Percentiles rank a stretch among this genome's conserved stretches.
These are phyloP conservation scores for Pachypeltis micranthus DNA, from an alignment of 1,140 invertebrate species.

Conservation along the genomic window DNA sequence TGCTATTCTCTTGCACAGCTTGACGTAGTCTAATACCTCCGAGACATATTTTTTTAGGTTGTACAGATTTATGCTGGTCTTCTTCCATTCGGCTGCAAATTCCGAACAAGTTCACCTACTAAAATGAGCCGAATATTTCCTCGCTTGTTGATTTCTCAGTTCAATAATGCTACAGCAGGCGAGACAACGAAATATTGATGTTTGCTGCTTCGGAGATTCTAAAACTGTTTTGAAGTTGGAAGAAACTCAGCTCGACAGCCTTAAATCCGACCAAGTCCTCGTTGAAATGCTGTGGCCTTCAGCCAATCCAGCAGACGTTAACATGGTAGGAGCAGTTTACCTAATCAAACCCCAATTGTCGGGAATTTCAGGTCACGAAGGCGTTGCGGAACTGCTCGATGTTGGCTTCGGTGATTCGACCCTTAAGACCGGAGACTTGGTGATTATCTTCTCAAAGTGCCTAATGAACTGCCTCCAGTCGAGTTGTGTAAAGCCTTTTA, in stretches of 20 bases:
- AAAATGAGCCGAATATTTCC: too few relatives aligned
- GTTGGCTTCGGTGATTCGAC: constrained; percentile 52
- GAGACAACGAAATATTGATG: constrained; percentile 36
- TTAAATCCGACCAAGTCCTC: constrained; percentile 47
- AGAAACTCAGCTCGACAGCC: constrained; percentile 39
- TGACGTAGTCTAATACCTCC: too few relatives aligned
- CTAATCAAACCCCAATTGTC: constrained; percentile 78
- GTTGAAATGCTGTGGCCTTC: constrained; percentile 83
- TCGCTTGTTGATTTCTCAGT: too few relatives aligned
- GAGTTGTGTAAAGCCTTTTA: constrained; percentile 80
- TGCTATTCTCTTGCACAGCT: too few relatives aligned
- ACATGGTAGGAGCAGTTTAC: constrained; percentile 92
- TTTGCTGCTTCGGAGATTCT: constrained; percentile 68
- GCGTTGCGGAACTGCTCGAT: constrained; percentile 71
- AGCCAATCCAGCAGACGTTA: constrained; percentile 97
- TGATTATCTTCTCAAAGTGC: constrained; percentile 64
- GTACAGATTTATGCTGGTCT: too few relatives aligned
- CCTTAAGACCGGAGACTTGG: constrained; percentile 63
- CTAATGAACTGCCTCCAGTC: constrained; percentile 51
- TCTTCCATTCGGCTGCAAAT: too few relatives aligned
- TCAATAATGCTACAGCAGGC: background rate
- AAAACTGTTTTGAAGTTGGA: constrained; percentile 51
- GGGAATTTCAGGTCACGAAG: constrained; percentile 80
- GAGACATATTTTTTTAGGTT: too few relatives aligned
- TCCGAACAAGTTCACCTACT: too few relatives aligned